Evolutionary conservation across 2,888 invertebrate species (phyloP), one percentile per base, ranked within the genome.

Genomic region (Eupithecia pulchellata): DNA sequence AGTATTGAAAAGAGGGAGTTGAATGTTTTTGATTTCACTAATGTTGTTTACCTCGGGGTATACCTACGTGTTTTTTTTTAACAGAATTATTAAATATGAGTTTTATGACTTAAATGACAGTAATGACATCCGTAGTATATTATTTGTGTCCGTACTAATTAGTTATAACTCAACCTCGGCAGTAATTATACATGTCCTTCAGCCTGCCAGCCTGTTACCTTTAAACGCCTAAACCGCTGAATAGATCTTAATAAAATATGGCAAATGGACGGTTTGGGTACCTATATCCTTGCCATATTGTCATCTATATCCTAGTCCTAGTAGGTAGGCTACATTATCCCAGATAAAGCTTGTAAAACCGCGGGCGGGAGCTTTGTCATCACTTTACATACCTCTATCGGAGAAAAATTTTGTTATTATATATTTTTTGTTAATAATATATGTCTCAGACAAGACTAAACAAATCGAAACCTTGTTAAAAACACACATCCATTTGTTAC

Each of bases 401-500:
- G 25, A 4, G 11, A 4, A 11, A 52, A 20, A 52, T 20, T 25
- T 13, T 52, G 25, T 52, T 52, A n/a, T 4, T 13, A 25, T 25
- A 52, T 20, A 20, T 25, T 52, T 52, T 52, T 52, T n/a, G 25
- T 52, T 52, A 25, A 25, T 52, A 25, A 25, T 52, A 25, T 52
- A 25, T 52, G 52, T 52, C 52, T 52, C 52, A 52, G 25, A 20
- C 20, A n/a, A 27, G 36, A 60, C 27, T 62, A 65, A 71, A 68
- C 63, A 57, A 61, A 61, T 61, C 57, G 52, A 71, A 73, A 75
- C 75, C 76, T 77, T 76, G 77, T 75, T 74, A 75, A 72, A 72
- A 73, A 70, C 63, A 70, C 68, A 64, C 25, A 69, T 32, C 75
- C 73, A 71, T 76, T 77, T 73, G 75, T 74, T 72, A 72, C 39